A percentile compares a stretch with the other conserved stretches of the same genome.
phyloP scores from a whole-genome alignment of 2,888 invertebrate genomes.

The Cosmorhoe ocellata region DNA sequence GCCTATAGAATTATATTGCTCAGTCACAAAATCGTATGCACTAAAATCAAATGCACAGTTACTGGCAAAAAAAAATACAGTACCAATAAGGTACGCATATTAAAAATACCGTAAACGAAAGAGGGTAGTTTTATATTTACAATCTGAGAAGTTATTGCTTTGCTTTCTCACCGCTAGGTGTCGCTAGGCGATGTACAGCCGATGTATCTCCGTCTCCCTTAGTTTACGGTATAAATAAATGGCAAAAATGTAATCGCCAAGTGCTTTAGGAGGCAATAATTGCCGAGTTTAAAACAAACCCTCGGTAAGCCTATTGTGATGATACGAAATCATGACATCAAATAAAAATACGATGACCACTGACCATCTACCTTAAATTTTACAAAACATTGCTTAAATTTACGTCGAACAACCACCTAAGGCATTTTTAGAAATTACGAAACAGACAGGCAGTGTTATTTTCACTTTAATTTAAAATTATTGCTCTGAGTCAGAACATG shows the following conservation, averaged over 20 bases:
- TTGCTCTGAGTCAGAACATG: conserved; percentile 61
- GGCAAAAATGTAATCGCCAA: conserved; percentile 4
- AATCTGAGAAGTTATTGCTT: no score
- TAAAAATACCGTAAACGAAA: conserved; percentile 5
- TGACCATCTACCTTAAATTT: conserved; percentile 28
- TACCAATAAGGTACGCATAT: conserved; percentile 7
- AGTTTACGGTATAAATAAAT: neutral
- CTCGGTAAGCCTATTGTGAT: conserved; percentile 24
- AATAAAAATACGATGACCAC: conserved; percentile 5
- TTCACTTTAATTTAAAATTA: conserved; percentile 53
- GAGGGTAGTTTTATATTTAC: no score
- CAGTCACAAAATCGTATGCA: conserved; percentile 59
- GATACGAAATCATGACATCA: conserved; percentile 16
- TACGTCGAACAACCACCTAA: conserved; percentile 43
- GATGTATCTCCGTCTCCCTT: neutral
- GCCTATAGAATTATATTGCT: conserved; percentile 41
- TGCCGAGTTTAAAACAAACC: neutral
- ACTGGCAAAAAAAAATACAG: conserved; percentile 62
- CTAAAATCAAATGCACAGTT: conserved; percentile 71
- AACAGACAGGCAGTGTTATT: conserved; percentile 38
- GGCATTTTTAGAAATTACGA: conserved; percentile 39
- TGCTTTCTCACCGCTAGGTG: conserved; percentile 2
- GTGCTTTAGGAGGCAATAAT: neutral
- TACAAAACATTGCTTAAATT: conserved; percentile 34
- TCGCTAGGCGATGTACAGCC: conserved; percentile 5